phyloP scores from a whole-genome alignment of 2,797 vertebrate genomes.

The Simalia tracyae region DNA sequence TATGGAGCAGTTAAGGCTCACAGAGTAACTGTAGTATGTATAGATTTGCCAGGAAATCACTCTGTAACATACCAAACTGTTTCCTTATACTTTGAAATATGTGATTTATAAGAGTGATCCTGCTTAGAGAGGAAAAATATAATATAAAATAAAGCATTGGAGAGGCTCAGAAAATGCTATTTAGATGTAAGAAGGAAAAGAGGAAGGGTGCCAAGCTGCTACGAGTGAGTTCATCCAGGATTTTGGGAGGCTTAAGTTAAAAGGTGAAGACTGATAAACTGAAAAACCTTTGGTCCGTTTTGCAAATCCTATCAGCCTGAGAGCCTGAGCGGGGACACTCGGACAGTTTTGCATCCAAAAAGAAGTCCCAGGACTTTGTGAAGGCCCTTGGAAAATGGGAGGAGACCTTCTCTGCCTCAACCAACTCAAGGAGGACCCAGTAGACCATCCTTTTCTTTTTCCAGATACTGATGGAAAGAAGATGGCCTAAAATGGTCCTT shows the following conservation, averaged over 20 bases:
- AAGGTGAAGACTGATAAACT: conserved; percentile 26
- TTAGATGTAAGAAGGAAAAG: conserved; percentile 25
- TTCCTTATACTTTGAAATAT: conserved; percentile 7
- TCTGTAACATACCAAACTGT: conserved; percentile 36
- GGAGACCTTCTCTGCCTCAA: neutral
- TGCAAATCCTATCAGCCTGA: neutral
- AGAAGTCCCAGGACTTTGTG: too few species aligned
- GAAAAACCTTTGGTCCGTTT: neutral
- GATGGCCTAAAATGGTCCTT: too few species aligned
- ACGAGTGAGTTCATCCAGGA: conserved; percentile 4
- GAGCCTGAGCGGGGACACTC: neutral
- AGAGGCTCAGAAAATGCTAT: conserved; percentile 32
- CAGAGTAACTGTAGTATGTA: neutral
- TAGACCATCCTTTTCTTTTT: neutral
- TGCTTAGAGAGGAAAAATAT: conserved; percentile 18
- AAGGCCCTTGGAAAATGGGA: neutral
- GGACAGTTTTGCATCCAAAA: neutral
- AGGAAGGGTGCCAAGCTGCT: neutral
- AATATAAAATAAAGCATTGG: conserved; percentile 1
- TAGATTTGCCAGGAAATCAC: conserved; percentile 47
- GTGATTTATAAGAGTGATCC: conserved; percentile 41
- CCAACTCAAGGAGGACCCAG: neutral
- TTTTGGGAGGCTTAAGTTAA: conserved; percentile 22
- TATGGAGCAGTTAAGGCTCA: conserved; percentile 27
- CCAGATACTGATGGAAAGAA: neutral